Evolutionary conservation across 2,888 invertebrate species (phyloP), one percentile per base, ranked within the genome.

Genomic region (Parnassius smintheus): DNA sequence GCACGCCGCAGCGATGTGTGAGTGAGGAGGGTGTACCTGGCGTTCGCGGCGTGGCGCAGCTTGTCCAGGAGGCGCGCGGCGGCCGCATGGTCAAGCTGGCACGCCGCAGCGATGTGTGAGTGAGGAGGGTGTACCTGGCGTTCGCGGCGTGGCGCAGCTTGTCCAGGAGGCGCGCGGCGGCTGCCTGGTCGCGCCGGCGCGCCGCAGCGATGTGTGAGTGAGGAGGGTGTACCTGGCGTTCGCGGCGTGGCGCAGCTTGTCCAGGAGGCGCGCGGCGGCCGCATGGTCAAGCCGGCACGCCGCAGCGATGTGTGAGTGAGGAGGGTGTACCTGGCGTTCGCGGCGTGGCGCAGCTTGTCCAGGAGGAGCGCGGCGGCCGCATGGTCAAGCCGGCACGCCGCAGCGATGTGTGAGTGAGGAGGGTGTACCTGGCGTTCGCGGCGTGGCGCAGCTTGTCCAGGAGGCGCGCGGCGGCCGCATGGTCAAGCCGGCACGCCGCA

Each of bases 201-300:
- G 99, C 98, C 4, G 99, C 98, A 3, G 97, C 98, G 66, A 99
- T 99, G 65, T n/a, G n/a, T n/a, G n/a, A 25, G 11, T 9, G 0
- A 13, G 25, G 59, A 9, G 44, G 9, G 7, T 12, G 9, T 72
- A 60, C 65, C 74, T 66, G 35, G 76, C 78, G 2, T 71, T 69
- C 35, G 82, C 80, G 42, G 85, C 83, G 68, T 85, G 86, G 0
- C 81, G 72, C 68, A 99, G 96, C 88, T 98, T 98, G 86, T 99
- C 99, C 55, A 98, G 92, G 68, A 98, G 92, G 55, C 98, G 93
- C 68, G 96, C 96, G 42, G 99, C 99, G 66, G 98, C 96, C 9
- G 97, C 97, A 80, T 96, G 96, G 88, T 99, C 99, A 52, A 99
- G 93, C 55, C 99, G 92, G 51, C 99, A 92, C 12, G 99, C 98